These are phyloP conservation scores for Porites cylindrica DNA, from an alignment of 92 coral and sea anemone genomes.

Conservation along the genomic window DNA sequence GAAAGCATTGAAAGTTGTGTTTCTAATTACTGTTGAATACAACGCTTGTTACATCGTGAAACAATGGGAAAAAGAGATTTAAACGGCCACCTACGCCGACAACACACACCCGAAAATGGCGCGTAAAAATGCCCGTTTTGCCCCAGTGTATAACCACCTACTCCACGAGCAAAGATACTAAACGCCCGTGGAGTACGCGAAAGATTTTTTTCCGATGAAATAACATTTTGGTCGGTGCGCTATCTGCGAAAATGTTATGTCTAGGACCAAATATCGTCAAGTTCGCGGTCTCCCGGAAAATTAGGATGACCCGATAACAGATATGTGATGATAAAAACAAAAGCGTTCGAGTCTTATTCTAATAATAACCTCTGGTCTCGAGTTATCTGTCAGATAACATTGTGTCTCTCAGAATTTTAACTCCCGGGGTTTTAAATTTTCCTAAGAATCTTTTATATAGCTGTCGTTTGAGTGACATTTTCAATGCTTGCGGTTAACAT, in stretches of 20 bases:
- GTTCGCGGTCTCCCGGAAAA: not conserved
- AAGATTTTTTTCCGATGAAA: not conserved
- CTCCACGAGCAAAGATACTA: not conserved
- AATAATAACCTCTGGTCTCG: not conserved
- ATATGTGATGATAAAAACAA: not conserved
- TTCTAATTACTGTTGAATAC: constrained; percentile 20
- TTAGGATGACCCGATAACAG: not conserved
- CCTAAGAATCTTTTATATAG: constrained; percentile 11
- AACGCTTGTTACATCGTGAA: constrained; percentile 7
- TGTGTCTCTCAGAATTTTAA: not conserved
- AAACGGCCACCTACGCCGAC: constrained; percentile 13
- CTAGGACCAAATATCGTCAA: not conserved
- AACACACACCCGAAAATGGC: constrained; percentile 29
- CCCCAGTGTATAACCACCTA: constrained; percentile 19
- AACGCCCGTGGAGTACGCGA: not conserved
- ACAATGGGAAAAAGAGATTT: constrained; percentile 25
- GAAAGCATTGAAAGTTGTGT: constrained; percentile 4
- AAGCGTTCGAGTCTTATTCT: not conserved
- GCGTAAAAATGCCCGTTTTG: constrained; percentile 7
- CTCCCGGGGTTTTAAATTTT: not conserved
- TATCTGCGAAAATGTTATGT: not conserved
- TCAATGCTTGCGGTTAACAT: constrained; percentile 28
- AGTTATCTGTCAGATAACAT: not conserved
- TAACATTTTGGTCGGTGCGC: not conserved
- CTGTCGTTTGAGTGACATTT: constrained; percentile 37